phyloP scores from a whole-genome alignment of 2,797 vertebrate species.

The Prionace glauca region DNA sequence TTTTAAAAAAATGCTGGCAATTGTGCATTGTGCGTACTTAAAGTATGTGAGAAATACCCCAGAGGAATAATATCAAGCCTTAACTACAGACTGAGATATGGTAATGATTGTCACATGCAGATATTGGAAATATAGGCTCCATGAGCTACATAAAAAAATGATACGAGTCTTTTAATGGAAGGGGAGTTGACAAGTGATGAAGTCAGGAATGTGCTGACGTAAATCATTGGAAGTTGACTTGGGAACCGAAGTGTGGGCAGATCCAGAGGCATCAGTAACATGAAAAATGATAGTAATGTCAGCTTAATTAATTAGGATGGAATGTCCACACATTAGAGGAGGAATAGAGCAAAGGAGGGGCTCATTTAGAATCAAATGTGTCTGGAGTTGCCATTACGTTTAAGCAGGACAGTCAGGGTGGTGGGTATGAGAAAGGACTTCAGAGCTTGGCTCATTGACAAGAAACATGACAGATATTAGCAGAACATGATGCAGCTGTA shows the following conservation, averaged over 20 bases:
- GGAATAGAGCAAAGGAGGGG: conserved; percentile 47
- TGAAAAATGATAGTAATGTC: conserved; percentile 50
- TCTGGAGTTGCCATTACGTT: conserved; percentile 50
- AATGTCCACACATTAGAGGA: conserved; percentile 49
- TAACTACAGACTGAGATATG: neutral
- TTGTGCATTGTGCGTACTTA: neutral
- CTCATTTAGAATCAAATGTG: conserved; percentile 45
- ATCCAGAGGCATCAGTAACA: conserved; percentile 45
- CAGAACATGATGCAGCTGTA: conserved; percentile 65
- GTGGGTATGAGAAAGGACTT: conserved; percentile 50
- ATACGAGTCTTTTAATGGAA: conserved; percentile 54
- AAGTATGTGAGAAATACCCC: neutral
- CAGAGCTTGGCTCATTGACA: conserved; percentile 51
- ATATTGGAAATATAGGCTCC: neutral
- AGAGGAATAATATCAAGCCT: neutral
- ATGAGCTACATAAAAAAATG: conserved; percentile 39
- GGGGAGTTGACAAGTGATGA: conserved; percentile 65
- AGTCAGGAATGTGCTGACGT: conserved; percentile 71
- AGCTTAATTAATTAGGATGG: conserved; percentile 61
- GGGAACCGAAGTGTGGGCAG: conserved; percentile 62
- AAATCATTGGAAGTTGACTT: conserved; percentile 46
- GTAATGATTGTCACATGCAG: neutral
- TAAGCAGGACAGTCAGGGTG: conserved; percentile 49
- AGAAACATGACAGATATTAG: conserved; percentile 64
- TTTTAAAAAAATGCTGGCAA: neutral